These are phyloP conservation scores for Zeuzera pyrina DNA, from an alignment of 2,888 invertebrate species.

Conservation along the genomic window DNA sequence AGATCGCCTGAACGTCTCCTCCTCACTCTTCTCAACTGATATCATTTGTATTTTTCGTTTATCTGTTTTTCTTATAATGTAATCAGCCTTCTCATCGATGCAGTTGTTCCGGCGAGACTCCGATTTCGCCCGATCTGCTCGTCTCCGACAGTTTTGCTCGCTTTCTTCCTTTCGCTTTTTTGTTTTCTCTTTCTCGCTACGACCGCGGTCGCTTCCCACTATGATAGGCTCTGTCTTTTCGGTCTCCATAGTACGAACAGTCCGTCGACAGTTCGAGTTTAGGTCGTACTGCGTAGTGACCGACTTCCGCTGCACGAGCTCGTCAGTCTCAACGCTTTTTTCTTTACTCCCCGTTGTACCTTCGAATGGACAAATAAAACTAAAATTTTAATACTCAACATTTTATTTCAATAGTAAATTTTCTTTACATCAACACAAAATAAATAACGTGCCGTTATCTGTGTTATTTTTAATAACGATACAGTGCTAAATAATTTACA, in stretches of 20 bases:
- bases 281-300: constrained; percentile 19
- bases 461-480: constrained; percentile 5
- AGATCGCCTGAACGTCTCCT: constrained; percentile 6
- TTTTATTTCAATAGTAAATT: constrained; percentile 21
- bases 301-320: constrained; percentile 14
- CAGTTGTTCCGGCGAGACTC: neutral
- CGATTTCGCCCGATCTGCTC: neutral
- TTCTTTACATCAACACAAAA: constrained; percentile 4
- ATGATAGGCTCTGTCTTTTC: constrained; percentile 2
- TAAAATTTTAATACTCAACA: constrained; percentile 16
- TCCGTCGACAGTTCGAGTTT: constrained; percentile 3
- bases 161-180: constrained; percentile 6
- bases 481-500: neutral
- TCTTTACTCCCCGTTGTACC: constrained; percentile 19
- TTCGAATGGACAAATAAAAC: constrained; percentile 34
- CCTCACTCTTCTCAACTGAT: constrained; percentile 14
- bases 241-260: constrained; percentile 8
- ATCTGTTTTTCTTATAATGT: constrained; percentile 7
- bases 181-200: constrained; percentile 8
- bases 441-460: constrained; percentile 14
- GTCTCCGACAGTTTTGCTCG: neutral
- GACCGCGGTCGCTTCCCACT: constrained; percentile 11
- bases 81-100: neutral
- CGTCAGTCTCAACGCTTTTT: constrained; percentile 11
- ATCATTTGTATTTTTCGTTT: constrained; percentile 12